Base-by-base conservation (phyloP, 1,140 invertebrate genomes). In the Hypsibius dujardini region DNA sequence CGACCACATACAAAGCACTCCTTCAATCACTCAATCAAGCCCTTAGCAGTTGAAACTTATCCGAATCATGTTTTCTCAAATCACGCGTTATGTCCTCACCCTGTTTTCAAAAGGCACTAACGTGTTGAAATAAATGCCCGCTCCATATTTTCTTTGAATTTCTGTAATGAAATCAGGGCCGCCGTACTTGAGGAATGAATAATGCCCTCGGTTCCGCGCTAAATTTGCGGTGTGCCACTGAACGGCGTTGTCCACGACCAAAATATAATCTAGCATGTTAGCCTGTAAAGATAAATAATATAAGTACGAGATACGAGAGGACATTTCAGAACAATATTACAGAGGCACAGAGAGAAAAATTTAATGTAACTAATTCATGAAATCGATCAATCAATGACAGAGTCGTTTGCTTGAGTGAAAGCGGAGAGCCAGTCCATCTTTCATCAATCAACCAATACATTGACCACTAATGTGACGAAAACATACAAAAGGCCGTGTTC, bases 81-180 rank as follows among this genome's bases (percentile, higher is more conserved):
- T n/a, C n/a, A n/a, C n/a, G n/a, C n/a, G n/a, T n/a, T n/a, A n/a
- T n/a, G n/a, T n/a, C 85, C 79, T 73, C 84, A 85, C 77, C 82
- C 85, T 78, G 62, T 86, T 83, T 74, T 87, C 82, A 42, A 90
- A 82, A 59, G 86, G 86, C 47, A 98, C 85, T 47, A 95, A 79
- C 0, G 95, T 96, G 78, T 99, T 99, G 78, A 89, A 99, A 81
- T 94, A 98, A 0, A 98, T 84, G 73, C 87, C 86, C 12, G 92
- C 92, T 2, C 86, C 92, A 80, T 86, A 87, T 69, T 86, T 84
- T 71, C 90, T 85, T 82, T 98, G 95, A 73, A 92, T 82, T 70
- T 82, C 84, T 42, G 86, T 77, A 59, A 96, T 83, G 71, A 82
- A 81, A 47, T 85, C 84, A 50, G 86, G 82, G 3, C 94, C 93